Percentiles rank a stretch among this genome's conserved stretches.
Conservation (phyloP, 2,113 vertebrate species). For the Pygoscelis adeliae region DNA sequence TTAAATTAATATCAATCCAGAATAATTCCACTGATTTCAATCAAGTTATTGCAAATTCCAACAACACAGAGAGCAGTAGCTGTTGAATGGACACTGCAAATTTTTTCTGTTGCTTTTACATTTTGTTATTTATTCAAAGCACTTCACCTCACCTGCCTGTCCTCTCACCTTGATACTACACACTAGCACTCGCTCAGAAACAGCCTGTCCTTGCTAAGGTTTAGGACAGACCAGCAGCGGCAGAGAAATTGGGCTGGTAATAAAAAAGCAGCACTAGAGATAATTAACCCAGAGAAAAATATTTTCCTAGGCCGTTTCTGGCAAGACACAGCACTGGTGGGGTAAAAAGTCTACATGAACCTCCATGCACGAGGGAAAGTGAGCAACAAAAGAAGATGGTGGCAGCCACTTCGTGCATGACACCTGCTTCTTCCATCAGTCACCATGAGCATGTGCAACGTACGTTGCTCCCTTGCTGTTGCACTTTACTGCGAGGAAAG, state of each 20-base stretch:
- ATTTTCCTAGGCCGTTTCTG: neutral
- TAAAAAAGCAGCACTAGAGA: neutral
- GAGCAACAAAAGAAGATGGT: rapidly evolving
- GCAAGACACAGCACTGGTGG: neutral
- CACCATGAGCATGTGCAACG: rapidly evolving
- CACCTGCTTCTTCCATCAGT: neutral
- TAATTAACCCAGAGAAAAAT: neutral
- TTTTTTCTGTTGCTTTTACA: neutral
- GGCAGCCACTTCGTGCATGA: neutral
- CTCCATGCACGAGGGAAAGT: neutral
- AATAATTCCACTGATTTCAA: neutral
- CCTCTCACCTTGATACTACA: neutral
- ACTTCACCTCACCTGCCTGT: neutral
- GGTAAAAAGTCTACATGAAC: neutral
- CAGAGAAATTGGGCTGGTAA: neutral
- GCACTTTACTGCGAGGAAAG: neutral
- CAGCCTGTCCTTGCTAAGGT: neutral
- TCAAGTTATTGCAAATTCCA: neutral
- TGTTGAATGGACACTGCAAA: rapidly evolving
- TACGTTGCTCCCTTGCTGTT: neutral
- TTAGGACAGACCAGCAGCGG: neutral
- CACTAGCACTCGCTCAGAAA: neutral
- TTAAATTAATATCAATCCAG: neutral
- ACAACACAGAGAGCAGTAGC: neutral
- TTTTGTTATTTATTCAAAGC: neutral